Conservation (phyloP, 2,797 vertebrate species). For the Pangasius macronema region DNA sequence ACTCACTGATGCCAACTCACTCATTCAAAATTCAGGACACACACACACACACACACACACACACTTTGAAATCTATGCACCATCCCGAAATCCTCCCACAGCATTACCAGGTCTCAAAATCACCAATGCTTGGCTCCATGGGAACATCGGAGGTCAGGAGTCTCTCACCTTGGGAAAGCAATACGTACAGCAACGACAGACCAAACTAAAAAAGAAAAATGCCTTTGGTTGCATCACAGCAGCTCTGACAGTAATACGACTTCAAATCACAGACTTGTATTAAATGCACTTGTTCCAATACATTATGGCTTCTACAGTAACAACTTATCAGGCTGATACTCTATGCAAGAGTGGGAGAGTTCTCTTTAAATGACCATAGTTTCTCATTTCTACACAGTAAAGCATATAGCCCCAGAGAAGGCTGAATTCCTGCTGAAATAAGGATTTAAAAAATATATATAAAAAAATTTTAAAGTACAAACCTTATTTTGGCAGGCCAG, state of each 20-base stretch:
- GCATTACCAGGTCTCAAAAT: conserved; percentile 84
- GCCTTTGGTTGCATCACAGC: neutral
- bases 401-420: neutral
- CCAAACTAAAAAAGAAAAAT: conserved; percentile 80
- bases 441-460: neutral
- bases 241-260: neutral
- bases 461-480: neutral
- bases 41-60: too few relatives aligned
- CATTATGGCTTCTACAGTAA: neutral
- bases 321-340: neutral
- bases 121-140: conserved; percentile 77
- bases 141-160: conserved; percentile 82
- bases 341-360: neutral
- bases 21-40: too few relatives aligned
- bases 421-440: neutral
- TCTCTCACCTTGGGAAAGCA: conserved; percentile 89
- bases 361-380: too few relatives aligned
- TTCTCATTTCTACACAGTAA: neutral
- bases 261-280: neutral
- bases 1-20: too few relatives aligned
- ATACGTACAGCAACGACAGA: conserved; percentile 88
- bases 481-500: conserved; percentile 93
- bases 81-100: neutral
- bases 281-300: neutral
- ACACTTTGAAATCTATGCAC: neutral